phyloP scores from a whole-genome alignment of 1,140 invertebrate species.

The Acyrthosiphon pisum region DNA sequence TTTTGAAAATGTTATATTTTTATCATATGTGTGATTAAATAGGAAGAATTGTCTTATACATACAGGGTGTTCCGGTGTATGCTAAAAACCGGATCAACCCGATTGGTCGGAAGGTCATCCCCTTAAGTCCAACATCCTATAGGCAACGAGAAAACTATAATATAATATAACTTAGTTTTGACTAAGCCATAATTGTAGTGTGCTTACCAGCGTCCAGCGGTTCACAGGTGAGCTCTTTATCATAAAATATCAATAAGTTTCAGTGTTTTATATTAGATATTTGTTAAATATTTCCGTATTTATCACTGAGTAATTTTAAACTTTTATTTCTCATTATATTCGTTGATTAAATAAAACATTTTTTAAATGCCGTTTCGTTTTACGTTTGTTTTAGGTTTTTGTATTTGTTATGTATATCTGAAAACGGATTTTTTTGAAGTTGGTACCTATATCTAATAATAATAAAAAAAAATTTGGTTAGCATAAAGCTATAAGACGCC shows the following conservation, averaged over 20 bases:
- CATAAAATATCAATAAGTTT: neutral
- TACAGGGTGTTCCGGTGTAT: constrained; percentile 42
- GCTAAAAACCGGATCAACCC: constrained; percentile 49
- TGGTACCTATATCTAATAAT: neutral
- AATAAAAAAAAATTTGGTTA: neutral
- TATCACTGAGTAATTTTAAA: neutral
- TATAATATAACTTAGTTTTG: constrained; percentile 28
- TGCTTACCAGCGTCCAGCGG: neutral
- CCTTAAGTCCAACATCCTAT: neutral
- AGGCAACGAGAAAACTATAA: neutral
- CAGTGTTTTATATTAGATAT: neutral
- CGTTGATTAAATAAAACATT: neutral
- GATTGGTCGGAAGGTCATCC: constrained; percentile 46
- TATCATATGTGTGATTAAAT: neutral
- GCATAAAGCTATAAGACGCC: neutral
- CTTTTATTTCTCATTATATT: neutral
- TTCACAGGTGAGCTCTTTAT: constrained; percentile 37
- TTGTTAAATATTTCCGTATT: neutral
- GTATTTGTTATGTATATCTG: neutral
- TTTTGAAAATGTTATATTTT: neutral
- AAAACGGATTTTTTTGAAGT: neutral
- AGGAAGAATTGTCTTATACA: constrained; percentile 32
- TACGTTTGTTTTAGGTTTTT: neutral
- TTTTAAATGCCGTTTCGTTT: neutral
- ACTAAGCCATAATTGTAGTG: constrained; percentile 7